Conservation (phyloP, 2,113 vertebrate species). For the Vimba vimba region DNA sequence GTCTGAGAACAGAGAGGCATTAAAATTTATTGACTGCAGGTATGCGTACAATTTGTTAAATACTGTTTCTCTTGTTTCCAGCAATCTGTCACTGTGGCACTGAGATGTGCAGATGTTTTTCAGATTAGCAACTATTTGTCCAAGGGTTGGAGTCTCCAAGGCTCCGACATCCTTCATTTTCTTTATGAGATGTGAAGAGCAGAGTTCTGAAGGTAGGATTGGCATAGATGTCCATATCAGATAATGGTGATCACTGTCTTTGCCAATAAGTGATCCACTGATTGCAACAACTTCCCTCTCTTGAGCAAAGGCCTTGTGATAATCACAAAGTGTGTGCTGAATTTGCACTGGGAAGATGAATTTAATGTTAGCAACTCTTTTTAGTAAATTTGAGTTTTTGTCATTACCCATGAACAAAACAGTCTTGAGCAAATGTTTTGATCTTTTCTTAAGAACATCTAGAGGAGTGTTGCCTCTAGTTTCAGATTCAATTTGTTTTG, state of each 20-base stretch:
- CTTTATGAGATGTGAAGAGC: fast-evolving
- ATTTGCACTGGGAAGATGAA: constrained; percentile 75
- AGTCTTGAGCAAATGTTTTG: constrained; percentile 57
- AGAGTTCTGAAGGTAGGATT: constrained; percentile 62
- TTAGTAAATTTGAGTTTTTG: constrained; percentile 40
- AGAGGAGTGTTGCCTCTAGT: constrained; percentile 16
- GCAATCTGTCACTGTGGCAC: constrained; percentile 54
- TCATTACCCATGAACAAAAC: background rate
- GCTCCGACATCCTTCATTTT: constrained; percentile 66
- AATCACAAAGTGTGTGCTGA: constrained; percentile 51
- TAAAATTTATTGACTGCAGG: constrained; percentile 59
- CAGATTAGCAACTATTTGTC: constrained; percentile 73
- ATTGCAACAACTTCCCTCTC: constrained; percentile 64
- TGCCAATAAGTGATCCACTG: constrained; percentile 70
- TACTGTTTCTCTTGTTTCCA: constrained; percentile 59
- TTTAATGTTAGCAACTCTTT: constrained; percentile 68
- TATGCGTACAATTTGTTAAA: constrained; percentile 67
- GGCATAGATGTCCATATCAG: constrained; percentile 80
- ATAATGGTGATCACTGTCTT: constrained; percentile 24
- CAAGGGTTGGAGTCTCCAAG: constrained; percentile 64
- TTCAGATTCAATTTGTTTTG: constrained; percentile 69
- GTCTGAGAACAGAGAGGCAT: constrained; percentile 57
- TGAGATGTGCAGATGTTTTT: constrained; percentile 72
- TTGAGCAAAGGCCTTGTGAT: constrained; percentile 69
- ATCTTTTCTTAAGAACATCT: constrained; percentile 54